Conservation (phyloP, 2,113 vertebrate genomes). For the Naja naja region DNA sequence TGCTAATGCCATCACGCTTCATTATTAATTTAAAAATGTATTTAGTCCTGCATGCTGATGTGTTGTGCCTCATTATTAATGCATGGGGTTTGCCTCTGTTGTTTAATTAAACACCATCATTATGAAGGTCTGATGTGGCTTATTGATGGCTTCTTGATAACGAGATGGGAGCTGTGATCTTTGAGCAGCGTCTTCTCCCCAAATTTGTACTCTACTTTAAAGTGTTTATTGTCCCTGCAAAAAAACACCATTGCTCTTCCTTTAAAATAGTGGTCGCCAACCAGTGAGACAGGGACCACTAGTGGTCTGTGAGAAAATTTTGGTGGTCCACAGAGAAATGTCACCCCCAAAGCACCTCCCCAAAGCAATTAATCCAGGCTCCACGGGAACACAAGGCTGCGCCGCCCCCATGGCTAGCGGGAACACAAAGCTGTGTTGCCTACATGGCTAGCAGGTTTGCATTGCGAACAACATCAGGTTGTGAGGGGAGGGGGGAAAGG, state of each 20-base stretch:
- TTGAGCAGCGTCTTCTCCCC: slow-evolving; percentile 24
- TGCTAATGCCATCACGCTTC: slow-evolving; percentile 50
- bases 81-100: slow-evolving; percentile 69
- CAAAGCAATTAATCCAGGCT: no score
- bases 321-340: no score
- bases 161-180: slow-evolving; percentile 49
- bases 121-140: slow-evolving; percentile 68
- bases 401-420: no score
- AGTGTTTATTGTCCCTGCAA: slow-evolving; percentile 52
- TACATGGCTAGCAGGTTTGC: no score
- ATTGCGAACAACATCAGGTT: no score
- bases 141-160: slow-evolving; percentile 68
- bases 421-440: no score
- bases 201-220: not conserved
- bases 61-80: slow-evolving; percentile 70
- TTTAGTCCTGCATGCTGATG: slow-evolving; percentile 69
- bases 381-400: no score
- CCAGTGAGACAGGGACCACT: no score
- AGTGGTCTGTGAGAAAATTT: no score
- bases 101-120: slow-evolving; percentile 72
- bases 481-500: no score
- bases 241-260: slow-evolving; percentile 53
- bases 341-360: no score
- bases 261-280: no score
- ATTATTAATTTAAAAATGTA: slow-evolving; percentile 74